Evolutionary conservation across 2,888 invertebrate species (phyloP).

Genomic region (Hypolimnas misippus): DNA sequence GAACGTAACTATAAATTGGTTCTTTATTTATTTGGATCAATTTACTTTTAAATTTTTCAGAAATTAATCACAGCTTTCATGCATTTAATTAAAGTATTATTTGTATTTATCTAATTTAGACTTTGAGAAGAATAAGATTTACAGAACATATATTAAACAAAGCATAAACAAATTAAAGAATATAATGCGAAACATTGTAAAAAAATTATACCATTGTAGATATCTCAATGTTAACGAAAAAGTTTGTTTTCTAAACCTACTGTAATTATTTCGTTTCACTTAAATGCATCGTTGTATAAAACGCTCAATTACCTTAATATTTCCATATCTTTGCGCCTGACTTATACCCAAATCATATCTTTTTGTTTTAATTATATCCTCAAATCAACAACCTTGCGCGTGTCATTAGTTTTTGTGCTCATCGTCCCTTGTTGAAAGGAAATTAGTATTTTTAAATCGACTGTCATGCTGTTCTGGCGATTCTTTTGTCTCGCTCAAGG

Average conservation of each 20-base stretch:
- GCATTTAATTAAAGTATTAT: no score
- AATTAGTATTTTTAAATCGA: slow-evolving; percentile 50
- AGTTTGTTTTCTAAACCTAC: no score
- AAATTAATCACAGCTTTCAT: no score
- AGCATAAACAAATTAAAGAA: no score
- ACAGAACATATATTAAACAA: no score
- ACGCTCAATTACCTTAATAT: background rate
- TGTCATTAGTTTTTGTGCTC: slow-evolving; percentile 49
- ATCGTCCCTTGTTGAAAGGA: slow-evolving; percentile 57
- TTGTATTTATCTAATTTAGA: no score
- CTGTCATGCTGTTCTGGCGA: slow-evolving; percentile 27
- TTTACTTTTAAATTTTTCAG: background rate
- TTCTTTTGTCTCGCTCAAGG: slow-evolving; percentile 30
- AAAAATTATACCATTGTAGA: no score
- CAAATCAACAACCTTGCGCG: slow-evolving; percentile 54
- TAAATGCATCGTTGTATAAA: background rate
- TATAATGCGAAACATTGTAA: no score
- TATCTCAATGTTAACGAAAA: no score
- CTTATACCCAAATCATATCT: background rate
- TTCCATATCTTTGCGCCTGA: background rate
- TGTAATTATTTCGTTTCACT: no score
- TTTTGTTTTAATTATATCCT: slow-evolving; percentile 53
- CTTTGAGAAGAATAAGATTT: no score
- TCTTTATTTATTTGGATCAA: background rate
- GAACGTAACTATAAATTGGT: background rate